Evolutionary conservation across 2,113 vertebrate species (phyloP).

Genomic region (Brevimyrus niger): DNA sequence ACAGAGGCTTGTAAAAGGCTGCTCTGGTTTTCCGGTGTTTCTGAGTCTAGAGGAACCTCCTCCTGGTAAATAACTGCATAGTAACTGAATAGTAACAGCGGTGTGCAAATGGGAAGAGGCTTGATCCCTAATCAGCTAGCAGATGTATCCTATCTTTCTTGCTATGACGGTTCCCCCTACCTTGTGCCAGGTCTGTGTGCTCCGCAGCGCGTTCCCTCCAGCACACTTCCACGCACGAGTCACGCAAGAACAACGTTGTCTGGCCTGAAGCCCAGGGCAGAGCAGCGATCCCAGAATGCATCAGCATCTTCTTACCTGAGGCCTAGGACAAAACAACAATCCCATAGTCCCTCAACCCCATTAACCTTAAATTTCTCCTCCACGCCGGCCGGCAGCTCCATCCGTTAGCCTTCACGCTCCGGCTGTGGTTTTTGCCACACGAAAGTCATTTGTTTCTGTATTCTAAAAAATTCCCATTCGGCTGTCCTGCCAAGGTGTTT

Average conservation of each 20-base stretch:
- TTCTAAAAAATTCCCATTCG: conserved; percentile 3
- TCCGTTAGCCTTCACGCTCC: not conserved
- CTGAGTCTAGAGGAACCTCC: not conserved
- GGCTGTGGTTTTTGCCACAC: not conserved
- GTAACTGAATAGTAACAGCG: no score
- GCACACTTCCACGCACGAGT: not conserved
- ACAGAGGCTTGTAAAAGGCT: not conserved
- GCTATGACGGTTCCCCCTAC: no score
- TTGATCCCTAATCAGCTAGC: not conserved
- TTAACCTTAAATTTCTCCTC: not conserved
- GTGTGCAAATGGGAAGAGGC: no score
- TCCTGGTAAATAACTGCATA: not conserved
- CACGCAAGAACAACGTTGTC: not conserved
- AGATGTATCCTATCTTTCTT: not conserved
- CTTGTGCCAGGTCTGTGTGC: no score
- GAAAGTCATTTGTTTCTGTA: conserved; percentile 11
- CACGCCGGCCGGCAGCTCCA: not conserved
- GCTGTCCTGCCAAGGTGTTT: not conserved
- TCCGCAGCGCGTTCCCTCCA: no score
- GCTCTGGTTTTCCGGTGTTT: not conserved
- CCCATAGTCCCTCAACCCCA: not conserved
- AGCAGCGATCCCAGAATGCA: not conserved
- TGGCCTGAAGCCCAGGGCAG: not conserved
- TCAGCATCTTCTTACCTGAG: not conserved
- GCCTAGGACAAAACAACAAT: not conserved